Evolutionary conservation across 2,797 vertebrate genomes (phyloP).

Genomic region (Halcyon badia): DNA sequence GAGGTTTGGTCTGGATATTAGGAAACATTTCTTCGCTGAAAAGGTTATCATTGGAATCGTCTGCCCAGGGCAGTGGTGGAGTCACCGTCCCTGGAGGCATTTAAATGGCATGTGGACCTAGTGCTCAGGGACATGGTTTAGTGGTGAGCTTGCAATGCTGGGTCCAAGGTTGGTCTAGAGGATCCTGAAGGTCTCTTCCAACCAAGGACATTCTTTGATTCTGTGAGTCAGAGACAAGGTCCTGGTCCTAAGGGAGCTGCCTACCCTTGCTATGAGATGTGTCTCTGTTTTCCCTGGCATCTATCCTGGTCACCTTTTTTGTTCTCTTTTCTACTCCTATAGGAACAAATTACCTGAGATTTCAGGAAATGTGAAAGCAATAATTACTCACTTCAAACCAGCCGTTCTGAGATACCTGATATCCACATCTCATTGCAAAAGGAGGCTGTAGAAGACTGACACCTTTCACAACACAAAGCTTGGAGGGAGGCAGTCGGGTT

Average conservation of each 20-base stretch:
- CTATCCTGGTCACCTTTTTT: background rate
- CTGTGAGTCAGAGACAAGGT: background rate
- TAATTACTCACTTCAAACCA: background rate
- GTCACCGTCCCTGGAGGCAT: no score
- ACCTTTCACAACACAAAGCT: background rate
- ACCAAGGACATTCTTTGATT: no score
- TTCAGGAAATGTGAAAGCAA: background rate
- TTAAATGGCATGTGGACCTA: no score
- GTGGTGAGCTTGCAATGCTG: no score
- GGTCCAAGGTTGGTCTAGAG: no score
- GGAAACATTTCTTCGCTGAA: no score
- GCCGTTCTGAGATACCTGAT: background rate
- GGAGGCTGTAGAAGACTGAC: background rate
- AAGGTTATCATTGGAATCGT: no score
- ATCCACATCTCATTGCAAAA: background rate
- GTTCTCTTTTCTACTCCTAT: fast-evolving
- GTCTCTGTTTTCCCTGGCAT: background rate
- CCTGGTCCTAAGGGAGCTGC: background rate
- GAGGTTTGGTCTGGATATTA: no score
- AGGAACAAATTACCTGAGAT: background rate
- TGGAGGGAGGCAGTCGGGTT: background rate
- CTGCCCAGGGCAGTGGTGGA: no score
- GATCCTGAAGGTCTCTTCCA: no score
- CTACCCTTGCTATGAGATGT: background rate
- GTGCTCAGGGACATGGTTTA: no score